Evolutionary conservation across 2,888 invertebrate genomes (phyloP).

Genomic region (Philopedon plagiatum): DNA sequence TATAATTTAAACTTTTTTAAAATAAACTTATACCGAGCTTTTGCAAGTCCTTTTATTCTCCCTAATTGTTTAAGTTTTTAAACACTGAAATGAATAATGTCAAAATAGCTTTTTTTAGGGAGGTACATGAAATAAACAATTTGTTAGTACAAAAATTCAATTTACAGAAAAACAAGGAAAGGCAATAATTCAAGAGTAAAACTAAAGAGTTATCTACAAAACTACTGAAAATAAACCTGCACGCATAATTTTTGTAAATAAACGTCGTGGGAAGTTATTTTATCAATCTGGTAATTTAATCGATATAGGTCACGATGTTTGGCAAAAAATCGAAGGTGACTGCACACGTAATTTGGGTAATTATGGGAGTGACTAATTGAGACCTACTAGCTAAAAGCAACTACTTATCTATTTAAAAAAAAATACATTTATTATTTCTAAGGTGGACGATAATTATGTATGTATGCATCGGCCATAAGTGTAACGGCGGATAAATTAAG

Average conservation of each 20-base stretch:
- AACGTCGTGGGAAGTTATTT: background rate
- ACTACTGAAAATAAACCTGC: no score
- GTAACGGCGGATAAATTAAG: no score
- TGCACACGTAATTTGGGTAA: background rate
- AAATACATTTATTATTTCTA: background rate
- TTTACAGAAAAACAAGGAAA: no score
- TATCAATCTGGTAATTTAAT: background rate
- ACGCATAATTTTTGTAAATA: background rate
- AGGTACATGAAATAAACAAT: no score
- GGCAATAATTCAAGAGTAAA: no score
- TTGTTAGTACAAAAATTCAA: no score
- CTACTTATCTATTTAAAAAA: background rate
- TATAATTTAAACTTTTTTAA: background rate
- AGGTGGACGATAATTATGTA: background rate
- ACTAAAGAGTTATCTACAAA: no score
- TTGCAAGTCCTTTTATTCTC: background rate
- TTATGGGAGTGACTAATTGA: background rate
- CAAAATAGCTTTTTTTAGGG: no score
- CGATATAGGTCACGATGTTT: background rate
- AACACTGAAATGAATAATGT: no score
- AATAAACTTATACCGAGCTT: background rate
- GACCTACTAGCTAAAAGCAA: background rate
- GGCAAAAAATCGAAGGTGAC: constrained; percentile 2
- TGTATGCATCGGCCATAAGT: background rate
- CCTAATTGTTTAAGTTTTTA: no score